Evolutionary conservation across 92 coral and sea anemone species (phyloP).

Genomic region (Ricordea florida): DNA sequence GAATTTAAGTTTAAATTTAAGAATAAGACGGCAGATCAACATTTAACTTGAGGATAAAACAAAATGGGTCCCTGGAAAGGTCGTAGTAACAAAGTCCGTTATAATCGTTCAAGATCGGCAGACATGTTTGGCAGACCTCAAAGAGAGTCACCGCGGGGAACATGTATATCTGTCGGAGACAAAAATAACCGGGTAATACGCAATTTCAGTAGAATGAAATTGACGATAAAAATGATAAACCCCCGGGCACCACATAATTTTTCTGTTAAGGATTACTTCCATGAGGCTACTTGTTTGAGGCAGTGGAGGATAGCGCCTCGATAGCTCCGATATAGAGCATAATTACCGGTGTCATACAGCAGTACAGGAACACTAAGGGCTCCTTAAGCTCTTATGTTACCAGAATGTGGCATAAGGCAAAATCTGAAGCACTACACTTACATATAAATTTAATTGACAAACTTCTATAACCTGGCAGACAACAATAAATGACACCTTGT

Average conservation of each 20-base stretch:
- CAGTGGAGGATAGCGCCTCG: neutral
- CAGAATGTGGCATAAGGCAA: neutral
- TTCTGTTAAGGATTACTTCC: neutral
- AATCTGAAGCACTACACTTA: neutral
- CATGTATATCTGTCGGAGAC: neutral
- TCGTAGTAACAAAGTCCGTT: too few species aligned
- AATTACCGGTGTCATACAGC: neutral
- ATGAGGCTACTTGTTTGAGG: neutral
- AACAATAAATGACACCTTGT: neutral
- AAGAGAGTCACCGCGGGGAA: neutral
- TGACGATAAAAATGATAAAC: neutral
- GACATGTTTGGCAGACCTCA: slow-evolving; percentile 9
- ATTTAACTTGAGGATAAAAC: too few species aligned
- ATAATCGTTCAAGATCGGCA: neutral
- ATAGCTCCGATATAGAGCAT: slow-evolving; percentile 2
- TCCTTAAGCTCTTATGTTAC: neutral
- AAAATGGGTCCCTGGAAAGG: too few species aligned
- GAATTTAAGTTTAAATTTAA: too few species aligned
- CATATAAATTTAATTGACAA: neutral
- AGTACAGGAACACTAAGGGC: neutral
- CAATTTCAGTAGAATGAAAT: neutral
- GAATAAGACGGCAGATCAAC: too few species aligned
- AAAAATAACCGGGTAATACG: too few species aligned
- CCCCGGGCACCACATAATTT: neutral
- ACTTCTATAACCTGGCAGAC: neutral